These are phyloP conservation scores for Thunnus maccoyii DNA, from an alignment of 2,113 vertebrate genomes.

Conservation along the genomic window DNA sequence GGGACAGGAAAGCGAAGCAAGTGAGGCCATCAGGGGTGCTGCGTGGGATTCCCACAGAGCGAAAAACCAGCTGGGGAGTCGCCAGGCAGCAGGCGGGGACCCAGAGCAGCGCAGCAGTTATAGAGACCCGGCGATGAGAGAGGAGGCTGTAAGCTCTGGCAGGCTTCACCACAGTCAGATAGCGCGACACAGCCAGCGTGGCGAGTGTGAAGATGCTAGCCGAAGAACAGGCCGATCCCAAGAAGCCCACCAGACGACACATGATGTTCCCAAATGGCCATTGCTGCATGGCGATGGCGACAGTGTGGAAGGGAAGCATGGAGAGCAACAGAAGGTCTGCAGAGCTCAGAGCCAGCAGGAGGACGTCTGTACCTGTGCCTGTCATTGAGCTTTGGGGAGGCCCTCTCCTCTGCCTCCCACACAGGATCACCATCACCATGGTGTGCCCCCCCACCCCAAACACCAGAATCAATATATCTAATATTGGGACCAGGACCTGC, in stretches of 20 bases:
- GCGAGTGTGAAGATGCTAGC: conserved; percentile 83
- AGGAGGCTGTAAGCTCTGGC: conserved; percentile 73
- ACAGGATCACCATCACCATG: conserved; percentile 81
- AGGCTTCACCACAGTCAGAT: conserved; percentile 81
- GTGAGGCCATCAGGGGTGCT: conserved; percentile 26
- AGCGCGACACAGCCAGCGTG: conserved; percentile 78
- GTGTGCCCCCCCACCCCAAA: conserved; percentile 79
- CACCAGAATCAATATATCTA: conserved; percentile 80
- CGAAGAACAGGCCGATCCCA: conserved; percentile 80
- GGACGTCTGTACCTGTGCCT: conserved; percentile 75
- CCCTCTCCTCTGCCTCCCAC: conserved; percentile 56
- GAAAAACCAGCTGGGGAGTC: conserved; percentile 79
- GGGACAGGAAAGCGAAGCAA: conserved; percentile 81
- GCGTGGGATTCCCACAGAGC: conserved; percentile 51
- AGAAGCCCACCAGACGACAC: conserved; percentile 82
- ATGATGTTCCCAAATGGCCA: conserved; percentile 82
- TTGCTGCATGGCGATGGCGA: conserved; percentile 69
- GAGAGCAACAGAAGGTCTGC: conserved; percentile 83
- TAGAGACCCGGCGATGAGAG: conserved; percentile 49
- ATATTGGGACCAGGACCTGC: conserved; percentile 78
- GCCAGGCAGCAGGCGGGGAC: conserved; percentile 77
- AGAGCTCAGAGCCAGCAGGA: conserved; percentile 81
- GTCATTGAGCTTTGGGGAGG: conserved; percentile 28
- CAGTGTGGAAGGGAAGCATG: conserved; percentile 81
- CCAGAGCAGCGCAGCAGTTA: conserved; percentile 73